Evolutionary conservation across 2,113 vertebrate genomes (phyloP).

Genomic region (Lasiurus borealis): DNA sequence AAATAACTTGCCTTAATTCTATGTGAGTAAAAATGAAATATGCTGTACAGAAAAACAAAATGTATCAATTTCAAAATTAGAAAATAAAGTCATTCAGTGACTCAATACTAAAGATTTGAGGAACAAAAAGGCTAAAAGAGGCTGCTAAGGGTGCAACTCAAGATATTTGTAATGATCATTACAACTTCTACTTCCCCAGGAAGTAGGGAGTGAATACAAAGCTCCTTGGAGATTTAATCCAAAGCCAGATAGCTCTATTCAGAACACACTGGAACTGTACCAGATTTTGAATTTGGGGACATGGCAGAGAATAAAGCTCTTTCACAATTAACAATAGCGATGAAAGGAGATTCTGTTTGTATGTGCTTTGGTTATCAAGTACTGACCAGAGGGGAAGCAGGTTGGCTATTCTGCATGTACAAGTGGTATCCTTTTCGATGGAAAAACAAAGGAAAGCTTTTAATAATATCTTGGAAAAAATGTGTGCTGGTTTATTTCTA

Average conservation of each 20-base stretch:
- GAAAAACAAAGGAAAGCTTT: conserved; percentile 67
- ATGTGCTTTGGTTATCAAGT: conserved; percentile 79
- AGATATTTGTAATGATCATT: conserved; percentile 21
- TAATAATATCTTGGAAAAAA: conserved; percentile 9
- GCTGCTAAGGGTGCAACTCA: not conserved
- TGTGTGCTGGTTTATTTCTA: not conserved
- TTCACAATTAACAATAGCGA: conserved; percentile 61
- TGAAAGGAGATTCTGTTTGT: conserved; percentile 78
- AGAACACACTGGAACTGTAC: conserved; percentile 63
- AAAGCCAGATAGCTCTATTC: conserved; percentile 70
- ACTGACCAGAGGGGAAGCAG: conserved; percentile 67
- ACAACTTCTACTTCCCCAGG: conserved; percentile 56
- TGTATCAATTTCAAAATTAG: conserved; percentile 15
- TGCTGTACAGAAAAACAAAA: conserved; percentile 5
- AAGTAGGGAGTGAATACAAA: conserved; percentile 67
- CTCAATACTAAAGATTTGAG: not conserved
- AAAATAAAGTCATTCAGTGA: conserved; percentile 23
- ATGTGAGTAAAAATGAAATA: conserved; percentile 23
- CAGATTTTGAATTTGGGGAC: conserved; percentile 67
- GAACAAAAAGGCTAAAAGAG: not conserved
- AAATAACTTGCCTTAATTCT: conserved; percentile 34
- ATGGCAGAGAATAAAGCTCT: conserved; percentile 73
- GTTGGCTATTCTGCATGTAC: conserved; percentile 37
- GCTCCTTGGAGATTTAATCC: conserved; percentile 72
- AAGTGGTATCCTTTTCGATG: conserved; percentile 47